Percentiles rank a stretch among this genome's conserved stretches.
Evolutionary conservation across 2,888 invertebrate species (phyloP).

Genomic region (Patella pellucida): DNA sequence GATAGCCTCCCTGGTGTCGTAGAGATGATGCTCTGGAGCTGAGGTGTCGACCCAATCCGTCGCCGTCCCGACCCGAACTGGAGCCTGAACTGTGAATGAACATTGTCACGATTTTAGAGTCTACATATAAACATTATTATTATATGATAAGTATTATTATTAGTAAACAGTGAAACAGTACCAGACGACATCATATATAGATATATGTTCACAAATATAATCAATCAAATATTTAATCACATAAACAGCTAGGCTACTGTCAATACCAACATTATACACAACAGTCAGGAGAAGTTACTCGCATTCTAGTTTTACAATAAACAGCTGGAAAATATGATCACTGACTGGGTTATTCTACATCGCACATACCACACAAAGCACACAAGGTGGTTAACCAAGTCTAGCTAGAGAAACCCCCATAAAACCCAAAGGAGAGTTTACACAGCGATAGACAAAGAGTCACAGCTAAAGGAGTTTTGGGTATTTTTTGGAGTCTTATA

Average conservation of each 20-base stretch:
- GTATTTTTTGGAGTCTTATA: background rate
- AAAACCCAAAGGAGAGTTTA: background rate
- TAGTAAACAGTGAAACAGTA: background rate
- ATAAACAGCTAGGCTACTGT: background rate
- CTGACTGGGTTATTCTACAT: slow-evolving; percentile 9
- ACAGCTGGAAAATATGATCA: background rate
- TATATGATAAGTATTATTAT: background rate
- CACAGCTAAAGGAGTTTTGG: slow-evolving; percentile 4
- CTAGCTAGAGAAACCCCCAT: background rate
- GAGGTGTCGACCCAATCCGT: slow-evolving; percentile 35
- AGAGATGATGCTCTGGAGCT: slow-evolving; percentile 37
- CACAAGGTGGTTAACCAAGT: background rate
- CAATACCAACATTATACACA: background rate
- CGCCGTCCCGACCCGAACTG: slow-evolving; percentile 48
- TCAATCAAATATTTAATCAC: background rate
- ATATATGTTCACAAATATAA: slow-evolving; percentile 3
- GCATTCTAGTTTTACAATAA: slow-evolving; percentile 9
- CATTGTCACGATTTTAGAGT: slow-evolving; percentile 25
- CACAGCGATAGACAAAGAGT: slow-evolving; percentile 2
- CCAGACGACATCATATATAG: background rate
- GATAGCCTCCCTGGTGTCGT: slow-evolving; percentile 23
- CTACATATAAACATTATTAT: background rate
- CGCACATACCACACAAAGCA: slow-evolving; percentile 4
- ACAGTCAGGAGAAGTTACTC: slow-evolving; percentile 8
- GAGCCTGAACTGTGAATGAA: slow-evolving; percentile 53